Percentiles rank a stretch among this genome's conserved stretches.
Evolutionary conservation across 2,797 vertebrate species (phyloP).

Genomic region (Darevskia mixta): DNA sequence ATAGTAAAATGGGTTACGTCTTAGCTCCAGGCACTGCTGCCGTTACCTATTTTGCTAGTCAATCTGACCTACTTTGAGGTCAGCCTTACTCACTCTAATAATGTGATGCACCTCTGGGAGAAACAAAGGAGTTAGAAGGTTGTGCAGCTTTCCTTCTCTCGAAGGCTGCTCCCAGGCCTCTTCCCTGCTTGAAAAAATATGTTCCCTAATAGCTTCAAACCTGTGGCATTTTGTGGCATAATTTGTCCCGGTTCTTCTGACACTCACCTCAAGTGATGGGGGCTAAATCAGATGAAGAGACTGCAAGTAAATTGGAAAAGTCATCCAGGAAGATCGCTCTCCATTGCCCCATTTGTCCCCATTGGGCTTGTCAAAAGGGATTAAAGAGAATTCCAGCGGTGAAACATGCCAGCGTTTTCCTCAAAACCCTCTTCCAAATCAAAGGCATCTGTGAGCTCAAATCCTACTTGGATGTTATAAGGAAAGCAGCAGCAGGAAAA

Average conservation of each 20-base stretch:
- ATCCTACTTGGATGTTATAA: neutral
- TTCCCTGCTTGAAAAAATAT: fast-evolving
- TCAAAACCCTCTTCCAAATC: fast-evolving
- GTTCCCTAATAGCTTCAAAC: neutral
- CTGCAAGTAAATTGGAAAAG: neutral
- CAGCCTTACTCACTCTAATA: neutral
- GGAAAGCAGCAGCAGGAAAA: neutral
- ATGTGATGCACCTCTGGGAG: conserved; percentile 1
- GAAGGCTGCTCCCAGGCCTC: neutral
- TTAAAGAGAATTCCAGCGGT: neutral
- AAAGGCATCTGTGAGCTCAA: neutral
- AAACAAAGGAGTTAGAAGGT: neutral
- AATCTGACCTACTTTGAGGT: conserved; percentile 78
- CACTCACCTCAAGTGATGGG: neutral
- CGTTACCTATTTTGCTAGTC: conserved; percentile 69
- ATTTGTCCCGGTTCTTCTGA: fast-evolving
- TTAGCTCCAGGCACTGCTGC: conserved; percentile 56
- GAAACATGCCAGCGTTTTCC: fast-evolving
- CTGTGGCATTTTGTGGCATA: fast-evolving
- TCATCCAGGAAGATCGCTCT: fast-evolving
- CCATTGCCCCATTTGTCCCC: neutral
- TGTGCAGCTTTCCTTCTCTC: fast-evolving
- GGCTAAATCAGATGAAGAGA: neutral
- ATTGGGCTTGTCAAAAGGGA: neutral
- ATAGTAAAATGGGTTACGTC: conserved; percentile 69